phyloP scores from a whole-genome alignment of 1,140 invertebrate species.

The Formica exsecta region DNA sequence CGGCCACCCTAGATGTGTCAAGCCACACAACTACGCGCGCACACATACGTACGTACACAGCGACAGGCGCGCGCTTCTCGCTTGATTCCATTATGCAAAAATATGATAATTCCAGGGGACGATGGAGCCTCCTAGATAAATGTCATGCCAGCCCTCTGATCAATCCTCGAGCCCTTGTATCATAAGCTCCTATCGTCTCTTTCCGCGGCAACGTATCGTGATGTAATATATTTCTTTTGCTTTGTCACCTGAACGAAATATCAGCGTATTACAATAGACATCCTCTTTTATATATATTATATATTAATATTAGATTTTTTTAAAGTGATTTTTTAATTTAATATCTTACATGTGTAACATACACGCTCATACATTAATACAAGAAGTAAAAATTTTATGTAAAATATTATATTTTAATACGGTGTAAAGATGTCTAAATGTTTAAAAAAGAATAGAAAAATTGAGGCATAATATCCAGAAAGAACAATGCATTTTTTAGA shows the following conservation, averaged over 20 bases:
- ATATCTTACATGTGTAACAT: too few relatives aligned
- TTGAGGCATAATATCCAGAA: not conserved
- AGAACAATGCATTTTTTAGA: not conserved
- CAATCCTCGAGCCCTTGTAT: conserved; percentile 63
- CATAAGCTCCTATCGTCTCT: conserved; percentile 25
- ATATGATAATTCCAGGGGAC: conserved; percentile 79
- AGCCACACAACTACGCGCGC: not conserved
- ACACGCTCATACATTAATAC: too few relatives aligned
- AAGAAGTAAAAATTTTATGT: too few relatives aligned
- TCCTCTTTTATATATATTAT: not conserved
- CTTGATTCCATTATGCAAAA: conserved; percentile 82
- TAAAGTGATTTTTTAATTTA: too few relatives aligned
- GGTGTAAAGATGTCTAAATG: not conserved
- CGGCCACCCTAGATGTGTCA: conserved; percentile 36
- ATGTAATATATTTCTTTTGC: conserved; percentile 70
- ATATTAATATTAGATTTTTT: not conserved
- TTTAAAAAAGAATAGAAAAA: not conserved
- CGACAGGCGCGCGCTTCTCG: conserved; percentile 56
- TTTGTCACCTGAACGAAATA: conserved; percentile 28
- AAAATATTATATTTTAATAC: not conserved
- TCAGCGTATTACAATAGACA: not conserved
- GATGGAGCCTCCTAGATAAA: conserved; percentile 69
- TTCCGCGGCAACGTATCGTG: conserved; percentile 17
- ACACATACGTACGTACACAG: not conserved
- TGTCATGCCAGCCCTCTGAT: conserved; percentile 74